Conservation (phyloP, 2,888 invertebrate genomes). For the Platycheirus albimanus region DNA sequence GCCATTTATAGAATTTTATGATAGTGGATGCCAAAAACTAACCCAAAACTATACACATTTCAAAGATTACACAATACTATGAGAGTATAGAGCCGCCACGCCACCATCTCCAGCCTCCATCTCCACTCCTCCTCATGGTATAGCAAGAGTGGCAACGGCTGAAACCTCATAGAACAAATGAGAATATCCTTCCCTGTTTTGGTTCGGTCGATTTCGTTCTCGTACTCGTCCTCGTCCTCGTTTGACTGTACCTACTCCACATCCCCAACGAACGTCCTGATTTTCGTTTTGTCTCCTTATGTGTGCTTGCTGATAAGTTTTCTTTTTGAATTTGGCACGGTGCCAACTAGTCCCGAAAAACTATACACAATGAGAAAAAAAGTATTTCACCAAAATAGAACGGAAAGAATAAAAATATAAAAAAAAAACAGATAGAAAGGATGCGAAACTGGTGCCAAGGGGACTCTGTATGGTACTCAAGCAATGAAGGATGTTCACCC, state of each 20-base stretch:
- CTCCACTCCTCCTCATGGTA: no score
- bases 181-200: slow-evolving; percentile 56
- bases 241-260: no score
- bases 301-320: slow-evolving; percentile 12
- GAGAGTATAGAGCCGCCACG: slow-evolving; percentile 2
- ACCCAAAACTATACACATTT: slow-evolving; percentile 34
- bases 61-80: slow-evolving; percentile 54
- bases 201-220: slow-evolving; percentile 17
- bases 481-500: slow-evolving; percentile 62
- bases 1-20: slow-evolving; percentile 56
- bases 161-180: slow-evolving; percentile 58
- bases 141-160: slow-evolving; percentile 43
- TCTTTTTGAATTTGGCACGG: slow-evolving; percentile 58
- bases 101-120: neutral
- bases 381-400: slow-evolving; percentile 25
- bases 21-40: slow-evolving; percentile 46
- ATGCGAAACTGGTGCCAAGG: slow-evolving; percentile 67
- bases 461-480: slow-evolving; percentile 54
- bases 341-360: slow-evolving; percentile 69
- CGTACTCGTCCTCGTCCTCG: no score
- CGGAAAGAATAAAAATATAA: slow-evolving; percentile 5
- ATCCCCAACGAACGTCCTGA: slow-evolving; percentile 36
- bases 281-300: slow-evolving; percentile 38
- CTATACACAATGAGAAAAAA: slow-evolving; percentile 32
- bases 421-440: slow-evolving; percentile 28